Percentiles rank a stretch among this genome's conserved stretches.
Conservation (phyloP, 2,797 vertebrate genomes). For the Calcarius lapponicus region DNA sequence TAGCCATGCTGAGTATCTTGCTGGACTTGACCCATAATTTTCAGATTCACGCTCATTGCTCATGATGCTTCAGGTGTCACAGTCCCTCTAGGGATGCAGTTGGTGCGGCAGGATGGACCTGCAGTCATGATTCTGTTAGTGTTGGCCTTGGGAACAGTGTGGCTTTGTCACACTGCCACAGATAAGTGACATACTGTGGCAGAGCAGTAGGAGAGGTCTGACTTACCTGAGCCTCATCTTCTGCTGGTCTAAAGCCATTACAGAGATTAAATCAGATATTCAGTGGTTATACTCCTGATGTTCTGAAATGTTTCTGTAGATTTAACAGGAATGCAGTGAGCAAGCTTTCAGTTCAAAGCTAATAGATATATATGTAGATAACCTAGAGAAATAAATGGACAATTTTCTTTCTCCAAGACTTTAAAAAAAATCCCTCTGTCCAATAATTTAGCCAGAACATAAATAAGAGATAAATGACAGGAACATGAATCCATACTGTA, state of each 20-base stretch:
- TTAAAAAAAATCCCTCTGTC: not conserved
- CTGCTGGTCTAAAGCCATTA: not conserved
- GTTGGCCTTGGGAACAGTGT: not conserved
- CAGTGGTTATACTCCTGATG: not conserved
- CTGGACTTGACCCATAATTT: not conserved
- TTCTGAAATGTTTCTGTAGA: not conserved
- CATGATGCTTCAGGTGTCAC: not conserved
- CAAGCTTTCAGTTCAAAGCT: not conserved
- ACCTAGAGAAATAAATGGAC: not conserved
- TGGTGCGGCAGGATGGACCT: not conserved
- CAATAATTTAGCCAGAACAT: not conserved
- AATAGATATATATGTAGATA: not conserved
- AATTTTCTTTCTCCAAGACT: not conserved
- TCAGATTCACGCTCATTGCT: not conserved
- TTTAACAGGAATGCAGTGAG: not conserved
- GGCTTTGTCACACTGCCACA: not conserved
- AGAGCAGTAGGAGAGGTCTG: not conserved
- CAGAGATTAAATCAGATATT: not conserved
- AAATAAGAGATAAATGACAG: not conserved
- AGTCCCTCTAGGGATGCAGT: not conserved
- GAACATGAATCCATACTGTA: not conserved
- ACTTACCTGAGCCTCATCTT: not conserved
- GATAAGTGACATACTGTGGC: accelerated
- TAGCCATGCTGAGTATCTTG: not conserved
- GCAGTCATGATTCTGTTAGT: not conserved